Evolutionary conservation across 2,797 vertebrate species (phyloP).

Genomic region (Halcyon smyrnensis): DNA sequence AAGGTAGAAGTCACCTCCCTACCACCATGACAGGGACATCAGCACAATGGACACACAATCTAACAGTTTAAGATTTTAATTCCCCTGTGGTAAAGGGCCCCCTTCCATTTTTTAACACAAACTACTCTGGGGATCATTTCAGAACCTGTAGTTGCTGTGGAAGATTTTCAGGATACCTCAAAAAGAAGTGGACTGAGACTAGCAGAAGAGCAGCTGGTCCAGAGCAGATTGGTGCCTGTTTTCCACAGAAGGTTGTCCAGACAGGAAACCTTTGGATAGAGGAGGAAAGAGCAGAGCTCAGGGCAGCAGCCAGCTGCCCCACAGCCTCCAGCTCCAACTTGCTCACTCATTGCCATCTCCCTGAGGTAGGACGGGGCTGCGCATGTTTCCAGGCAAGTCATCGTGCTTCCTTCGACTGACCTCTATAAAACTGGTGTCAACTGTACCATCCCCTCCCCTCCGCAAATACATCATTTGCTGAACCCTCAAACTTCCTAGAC

Average conservation of each 20-base stretch:
- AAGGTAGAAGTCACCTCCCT: background rate
- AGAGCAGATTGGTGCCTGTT: background rate
- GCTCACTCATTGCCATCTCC: background rate
- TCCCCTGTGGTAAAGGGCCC: background rate
- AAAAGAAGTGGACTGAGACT: background rate
- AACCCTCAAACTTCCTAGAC: constrained; percentile 16
- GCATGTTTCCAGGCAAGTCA: background rate
- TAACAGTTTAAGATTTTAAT: background rate
- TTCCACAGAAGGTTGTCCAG: background rate
- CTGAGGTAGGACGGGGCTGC: background rate
- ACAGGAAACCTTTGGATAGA: background rate
- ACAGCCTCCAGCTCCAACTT: background rate
- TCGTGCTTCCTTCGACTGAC: background rate
- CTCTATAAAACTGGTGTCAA: background rate
- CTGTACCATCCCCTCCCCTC: background rate
- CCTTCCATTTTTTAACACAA: background rate
- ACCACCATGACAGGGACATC: background rate
- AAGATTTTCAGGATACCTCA: background rate
- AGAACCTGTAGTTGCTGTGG: background rate
- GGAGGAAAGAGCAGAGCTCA: background rate
- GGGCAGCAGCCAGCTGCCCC: background rate
- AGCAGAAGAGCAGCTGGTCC: background rate
- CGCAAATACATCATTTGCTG: background rate
- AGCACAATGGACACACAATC: background rate
- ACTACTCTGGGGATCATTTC: background rate